Evolutionary conservation across 2,888 invertebrate species (phyloP), one percentile per base, ranked within the genome.

Genomic region (Eupithecia tripunctaria): DNA sequence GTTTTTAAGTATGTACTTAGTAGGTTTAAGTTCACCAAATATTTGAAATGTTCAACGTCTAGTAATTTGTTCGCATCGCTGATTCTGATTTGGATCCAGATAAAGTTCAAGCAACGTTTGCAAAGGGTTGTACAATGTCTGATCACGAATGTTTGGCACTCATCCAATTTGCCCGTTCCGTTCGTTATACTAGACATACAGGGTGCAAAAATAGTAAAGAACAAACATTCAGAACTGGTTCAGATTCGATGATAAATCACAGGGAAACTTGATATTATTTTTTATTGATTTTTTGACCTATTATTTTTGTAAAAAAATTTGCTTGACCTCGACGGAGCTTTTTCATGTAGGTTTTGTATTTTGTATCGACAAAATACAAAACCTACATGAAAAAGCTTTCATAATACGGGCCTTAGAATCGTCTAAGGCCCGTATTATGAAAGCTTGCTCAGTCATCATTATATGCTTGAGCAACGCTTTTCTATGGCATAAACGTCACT

Each of bases 111-210:
- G 70, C 74, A 68, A 73, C 79, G 75, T 73, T 75, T 70, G 75
- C 75, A 74, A 76, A 78, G 51, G 74, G 67, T 74, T 68, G 70
- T 72, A 72, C 71, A 77, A 77, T 75, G 74, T 73, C 75, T 73
- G 75, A 75, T 75, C 73, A 73, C 73, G 74, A 78, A 79, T 71
- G 71, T 70, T 76, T 78, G 78, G 78, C 77, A 70, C 62, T 51
- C 43, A 59, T 74, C 80, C 80, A 78, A 76, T 73, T 74, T 59
- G 73, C 69, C 73, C 65, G 36, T 60, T 38, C 59, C 27, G 12
- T 2, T 18, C 0, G 5, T 10, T 51, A 51, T 14, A 56, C 56
- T 56, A 56, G 12, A 25, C 10, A 51, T 25, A 56, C 56, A 14
- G 25, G 4, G 12, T 12, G 56, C 25, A 12, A 14, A 0, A 56